phyloP scores from a whole-genome alignment of 2,113 vertebrate species.

The Rhinolophus ferrumequinum region DNA sequence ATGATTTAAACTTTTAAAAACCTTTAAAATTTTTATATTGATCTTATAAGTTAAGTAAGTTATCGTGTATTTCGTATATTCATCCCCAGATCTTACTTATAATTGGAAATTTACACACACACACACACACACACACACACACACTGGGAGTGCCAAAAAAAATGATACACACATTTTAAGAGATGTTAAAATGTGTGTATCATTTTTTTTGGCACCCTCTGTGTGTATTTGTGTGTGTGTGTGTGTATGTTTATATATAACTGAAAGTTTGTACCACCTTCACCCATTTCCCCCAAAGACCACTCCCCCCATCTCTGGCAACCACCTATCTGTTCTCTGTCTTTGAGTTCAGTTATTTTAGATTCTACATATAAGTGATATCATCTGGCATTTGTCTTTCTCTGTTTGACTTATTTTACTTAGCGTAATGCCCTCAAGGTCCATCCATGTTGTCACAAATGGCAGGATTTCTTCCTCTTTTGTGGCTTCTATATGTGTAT shows the following conservation, averaged over 20 bases:
- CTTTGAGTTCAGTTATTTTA: neutral
- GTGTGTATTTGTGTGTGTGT: too few relatives aligned
- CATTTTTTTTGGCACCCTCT: too few relatives aligned
- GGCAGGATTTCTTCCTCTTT: neutral
- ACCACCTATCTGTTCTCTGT: neutral
- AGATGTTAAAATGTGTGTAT: too few relatives aligned
- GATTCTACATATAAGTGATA: neutral
- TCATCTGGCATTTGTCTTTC: neutral
- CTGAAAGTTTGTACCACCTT: slow-evolving; percentile 25
- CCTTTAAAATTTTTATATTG: neutral
- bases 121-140: too few relatives aligned
- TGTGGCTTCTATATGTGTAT: neutral
- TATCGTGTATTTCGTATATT: neutral
- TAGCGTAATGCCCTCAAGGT: neutral
- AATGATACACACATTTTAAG: too few relatives aligned
- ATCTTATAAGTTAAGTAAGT: neutral
- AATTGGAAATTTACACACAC: neutral
- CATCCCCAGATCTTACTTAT: neutral
- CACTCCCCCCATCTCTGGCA: neutral
- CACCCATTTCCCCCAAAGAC: neutral
- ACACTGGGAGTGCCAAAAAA: too few relatives aligned
- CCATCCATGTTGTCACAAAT: neutral
- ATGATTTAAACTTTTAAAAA: neutral
- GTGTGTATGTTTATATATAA: neutral
- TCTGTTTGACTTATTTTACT: neutral